Percentiles rank a stretch among this genome's conserved stretches.
Evolutionary conservation across 37 sponge, comb jelly and placozoan genomes (phyloP).

Genomic region (Tethya wilhelma): DNA sequence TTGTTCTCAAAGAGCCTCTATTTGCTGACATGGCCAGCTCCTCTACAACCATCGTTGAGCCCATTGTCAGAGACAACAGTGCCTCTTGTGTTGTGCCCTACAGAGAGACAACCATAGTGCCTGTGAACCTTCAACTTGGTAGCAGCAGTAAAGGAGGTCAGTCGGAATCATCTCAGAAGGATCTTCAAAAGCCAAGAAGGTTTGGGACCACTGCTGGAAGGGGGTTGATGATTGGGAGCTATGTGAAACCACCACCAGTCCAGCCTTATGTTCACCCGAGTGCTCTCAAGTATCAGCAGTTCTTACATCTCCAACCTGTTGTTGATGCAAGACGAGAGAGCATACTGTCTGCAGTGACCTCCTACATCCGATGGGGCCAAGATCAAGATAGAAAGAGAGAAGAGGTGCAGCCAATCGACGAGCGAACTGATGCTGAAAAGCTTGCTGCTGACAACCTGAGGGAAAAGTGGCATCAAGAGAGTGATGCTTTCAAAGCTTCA

Average conservation of each 20-base stretch:
- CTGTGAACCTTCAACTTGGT: slow-evolving; percentile 26
- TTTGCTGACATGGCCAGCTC: background rate
- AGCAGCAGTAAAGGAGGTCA: too few relatives aligned
- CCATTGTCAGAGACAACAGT: background rate
- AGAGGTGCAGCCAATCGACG: slow-evolving; percentile 15
- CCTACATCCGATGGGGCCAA: slow-evolving; percentile 38
- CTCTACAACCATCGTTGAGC: slow-evolving; percentile 31
- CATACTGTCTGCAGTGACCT: slow-evolving; percentile 5
- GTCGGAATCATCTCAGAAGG: too few relatives aligned
- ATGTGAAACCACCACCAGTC: slow-evolving; percentile 5
- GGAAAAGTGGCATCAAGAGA: background rate
- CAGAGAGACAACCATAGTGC: slow-evolving; percentile 49
- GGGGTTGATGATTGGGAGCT: slow-evolving; percentile 39
- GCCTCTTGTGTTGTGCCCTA: slow-evolving; percentile 28
- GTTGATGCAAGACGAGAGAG: background rate
- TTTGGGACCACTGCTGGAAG: slow-evolving; percentile 65
- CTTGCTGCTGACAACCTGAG: background rate
- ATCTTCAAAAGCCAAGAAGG: background rate
- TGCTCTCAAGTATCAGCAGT: slow-evolving; percentile 56
- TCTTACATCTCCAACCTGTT: slow-evolving; percentile 19
- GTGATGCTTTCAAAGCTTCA: too few relatives aligned
- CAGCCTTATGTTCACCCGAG: background rate
- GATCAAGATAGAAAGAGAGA: slow-evolving; percentile 27
- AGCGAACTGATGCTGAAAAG: slow-evolving; percentile 38
- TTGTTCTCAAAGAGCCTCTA: slow-evolving; percentile 44